These are phyloP conservation scores for Neolamprologus fasciatus DNA, from an alignment of 2,113 vertebrate genomes.

Conservation along the genomic window DNA sequence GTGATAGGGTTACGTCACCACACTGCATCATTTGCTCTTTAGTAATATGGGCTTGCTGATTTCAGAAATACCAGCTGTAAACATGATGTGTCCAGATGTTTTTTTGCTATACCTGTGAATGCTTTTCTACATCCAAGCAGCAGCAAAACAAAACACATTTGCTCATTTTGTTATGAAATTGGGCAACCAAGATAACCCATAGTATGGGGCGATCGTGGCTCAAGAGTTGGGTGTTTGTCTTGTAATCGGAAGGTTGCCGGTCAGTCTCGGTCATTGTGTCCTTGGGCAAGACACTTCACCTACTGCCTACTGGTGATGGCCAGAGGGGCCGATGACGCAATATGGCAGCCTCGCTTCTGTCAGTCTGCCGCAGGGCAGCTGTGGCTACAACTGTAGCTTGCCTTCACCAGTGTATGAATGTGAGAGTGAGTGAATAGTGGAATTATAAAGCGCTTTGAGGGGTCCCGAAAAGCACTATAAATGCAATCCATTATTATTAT, in stretches of 20 bases:
- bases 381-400: neutral
- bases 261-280: accelerated
- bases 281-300: neutral
- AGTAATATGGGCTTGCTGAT: neutral
- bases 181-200: neutral
- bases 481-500: too few relatives aligned
- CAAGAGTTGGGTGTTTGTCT: neutral
- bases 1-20: neutral
- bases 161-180: neutral
- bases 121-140: neutral
- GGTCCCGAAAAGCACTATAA: accelerated
- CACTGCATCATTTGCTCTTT: neutral
- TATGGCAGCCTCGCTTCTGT: neutral
- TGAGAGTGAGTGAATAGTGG: neutral
- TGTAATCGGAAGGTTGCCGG: neutral
- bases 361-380: neutral
- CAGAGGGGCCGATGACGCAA: accelerated
- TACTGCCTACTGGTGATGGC: neutral
- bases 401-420: neutral
- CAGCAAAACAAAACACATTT: neutral
- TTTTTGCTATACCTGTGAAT: neutral
- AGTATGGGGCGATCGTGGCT: accelerated
- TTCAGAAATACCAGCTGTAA: neutral
- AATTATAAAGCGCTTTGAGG: neutral
- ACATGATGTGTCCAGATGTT: neutral